A percentile compares a stretch with the other conserved stretches of the same genome.
Conservation (phyloP, 2,113 vertebrate genomes). For the Nothoprocta perdicaria region DNA sequence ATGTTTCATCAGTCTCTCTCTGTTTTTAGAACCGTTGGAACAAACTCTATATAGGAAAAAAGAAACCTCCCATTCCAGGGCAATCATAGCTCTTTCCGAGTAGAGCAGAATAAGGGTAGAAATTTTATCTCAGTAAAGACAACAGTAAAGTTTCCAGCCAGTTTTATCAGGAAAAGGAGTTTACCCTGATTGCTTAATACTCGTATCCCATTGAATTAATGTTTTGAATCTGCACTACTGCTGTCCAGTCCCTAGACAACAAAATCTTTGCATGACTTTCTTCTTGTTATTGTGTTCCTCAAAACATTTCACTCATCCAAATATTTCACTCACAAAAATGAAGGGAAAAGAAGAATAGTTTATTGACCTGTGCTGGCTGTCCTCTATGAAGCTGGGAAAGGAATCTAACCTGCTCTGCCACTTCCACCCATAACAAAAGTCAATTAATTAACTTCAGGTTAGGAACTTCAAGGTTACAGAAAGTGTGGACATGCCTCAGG, state of each 20-base stretch:
- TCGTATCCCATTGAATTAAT: not conserved
- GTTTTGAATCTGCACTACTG: not conserved
- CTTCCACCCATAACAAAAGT: not conserved
- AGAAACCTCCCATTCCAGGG: not conserved
- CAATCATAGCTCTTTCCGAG: not conserved
- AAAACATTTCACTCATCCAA: not conserved
- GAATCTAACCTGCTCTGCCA: not conserved
- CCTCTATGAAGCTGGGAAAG: not conserved
- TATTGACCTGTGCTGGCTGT: not conserved
- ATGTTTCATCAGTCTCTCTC: not conserved
- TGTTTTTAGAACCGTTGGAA: not conserved
- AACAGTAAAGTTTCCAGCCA: not conserved
- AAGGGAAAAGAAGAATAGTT: not conserved
- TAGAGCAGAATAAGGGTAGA: not conserved
- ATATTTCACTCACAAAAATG: not conserved
- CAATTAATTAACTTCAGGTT: not conserved
- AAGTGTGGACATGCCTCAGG: not conserved
- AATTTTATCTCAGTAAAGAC: not conserved
- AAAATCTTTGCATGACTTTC: not conserved
- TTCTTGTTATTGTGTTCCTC: not conserved
- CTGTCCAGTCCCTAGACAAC: not conserved
- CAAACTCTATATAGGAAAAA: not conserved
- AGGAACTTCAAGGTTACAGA: not conserved
- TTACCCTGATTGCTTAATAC: not conserved
- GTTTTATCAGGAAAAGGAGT: slow-evolving; percentile 7